Base-by-base conservation (phyloP, 2,888 invertebrate genomes). In the Hyppa rectilinea region DNA sequence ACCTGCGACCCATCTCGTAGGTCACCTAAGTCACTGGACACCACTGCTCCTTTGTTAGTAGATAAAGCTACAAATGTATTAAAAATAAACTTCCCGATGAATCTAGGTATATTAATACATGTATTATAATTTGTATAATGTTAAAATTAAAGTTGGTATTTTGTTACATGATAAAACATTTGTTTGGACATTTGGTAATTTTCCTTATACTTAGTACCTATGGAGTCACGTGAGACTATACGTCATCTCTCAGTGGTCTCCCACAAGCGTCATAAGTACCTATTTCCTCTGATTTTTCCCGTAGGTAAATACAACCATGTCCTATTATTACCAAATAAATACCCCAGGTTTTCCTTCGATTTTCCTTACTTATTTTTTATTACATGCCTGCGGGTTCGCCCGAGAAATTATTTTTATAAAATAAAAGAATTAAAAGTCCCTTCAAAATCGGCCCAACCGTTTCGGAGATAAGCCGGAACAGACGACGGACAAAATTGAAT, bases 221-320 rank as follows among this genome's bases (percentile, higher is more conserved):
- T 4, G 31, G 12, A 23, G 23, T 34, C 45, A 34, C 31, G 7
- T 62, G 31, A 31, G n/a, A 6, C 5, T 34, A 14, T 9, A 49
- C 67, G 38, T 66, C 55, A 26, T 26, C 7, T 0, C 1, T 55
- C 12, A 36, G 23, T n/a, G n/a, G n/a, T 40, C 0, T 52, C 0
- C 14, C 4, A 20, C 14, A 14, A 59, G 4, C 26, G 7, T 23
- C 6, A 4, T 55, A 36, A 23, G 17, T n/a, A 34, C 7, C 14
- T 31, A 40, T 55, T 63, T 63, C 45, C 26, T 53, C 34, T 34
- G 12, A 38, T 34, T 53, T 47, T 71, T 5, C 47, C 45, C 40
- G 10, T 20, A 34, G 2, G 52, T 38, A 38, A 53, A 52, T 26
- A n/a, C 9, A 31, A 38, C 4, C 6, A 31, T 31, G 17, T 23